phyloP scores from a whole-genome alignment of 2,113 vertebrate species.

The Thunnus maccoyii region DNA sequence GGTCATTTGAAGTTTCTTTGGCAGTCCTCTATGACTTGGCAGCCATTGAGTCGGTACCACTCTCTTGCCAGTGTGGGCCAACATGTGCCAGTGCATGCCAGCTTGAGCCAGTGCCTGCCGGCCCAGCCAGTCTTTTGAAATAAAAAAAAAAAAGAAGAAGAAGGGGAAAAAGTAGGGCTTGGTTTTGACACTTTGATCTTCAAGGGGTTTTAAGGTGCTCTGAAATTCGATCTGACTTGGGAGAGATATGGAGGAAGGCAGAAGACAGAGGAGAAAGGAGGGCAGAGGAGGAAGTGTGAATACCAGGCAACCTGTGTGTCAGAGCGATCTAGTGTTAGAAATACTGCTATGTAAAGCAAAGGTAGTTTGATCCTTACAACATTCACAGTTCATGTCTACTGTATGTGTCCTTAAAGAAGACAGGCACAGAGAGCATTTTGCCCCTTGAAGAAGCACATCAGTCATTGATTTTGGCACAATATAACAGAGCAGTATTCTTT shows the following conservation, averaged over 20 bases:
- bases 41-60: conserved; percentile 41
- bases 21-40: conserved; percentile 77
- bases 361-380: conserved; percentile 33
- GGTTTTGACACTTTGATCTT: conserved; percentile 66
- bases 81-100: conserved; percentile 59
- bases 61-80: conserved; percentile 60
- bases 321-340: neutral
- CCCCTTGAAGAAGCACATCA: neutral
- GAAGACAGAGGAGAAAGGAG: conserved; percentile 29
- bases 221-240: conserved; percentile 55
- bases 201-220: conserved; percentile 55
- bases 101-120: conserved; percentile 57
- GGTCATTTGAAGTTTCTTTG: conserved; percentile 77
- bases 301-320: conserved; percentile 10
- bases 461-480: neutral
- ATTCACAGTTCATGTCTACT: neutral
- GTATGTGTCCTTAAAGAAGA: conserved; percentile 25
- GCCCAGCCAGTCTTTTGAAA: conserved; percentile 42
- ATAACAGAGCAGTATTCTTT: neutral
- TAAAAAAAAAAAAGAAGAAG: conserved; percentile 6
- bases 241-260: conserved; percentile 46
- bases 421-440: neutral
- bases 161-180: conserved; percentile 27
- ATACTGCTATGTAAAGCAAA: neutral
- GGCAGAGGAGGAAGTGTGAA: conserved; percentile 12